Evolutionary conservation across 2,113 vertebrate species (phyloP).

Genomic region (Gila orcuttii): DNA sequence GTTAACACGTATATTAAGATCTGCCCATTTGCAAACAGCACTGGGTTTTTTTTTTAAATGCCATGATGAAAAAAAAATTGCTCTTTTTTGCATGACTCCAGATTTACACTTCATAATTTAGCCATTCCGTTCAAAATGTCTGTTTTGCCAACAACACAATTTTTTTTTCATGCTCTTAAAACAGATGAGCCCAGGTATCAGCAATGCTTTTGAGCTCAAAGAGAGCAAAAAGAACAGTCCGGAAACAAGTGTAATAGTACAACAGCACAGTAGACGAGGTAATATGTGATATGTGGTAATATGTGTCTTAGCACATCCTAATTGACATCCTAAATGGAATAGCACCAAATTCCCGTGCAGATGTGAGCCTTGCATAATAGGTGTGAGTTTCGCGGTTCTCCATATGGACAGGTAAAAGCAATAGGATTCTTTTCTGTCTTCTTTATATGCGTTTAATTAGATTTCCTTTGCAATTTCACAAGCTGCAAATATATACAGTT

Average conservation of each 20-base stretch:
- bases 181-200: constrained; percentile 5
- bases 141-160: constrained; percentile 7
- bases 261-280: constrained; percentile 65
- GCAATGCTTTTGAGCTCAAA: neutral
- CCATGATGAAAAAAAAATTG: neutral
- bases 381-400: constrained; percentile 9
- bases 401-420: constrained; percentile 29
- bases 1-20: neutral
- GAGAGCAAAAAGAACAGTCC: constrained; percentile 37
- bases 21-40: neutral
- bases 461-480: neutral
- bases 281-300: constrained; percentile 66
- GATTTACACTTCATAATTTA: constrained; percentile 13
- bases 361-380: constrained; percentile 34
- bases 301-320: constrained; percentile 62
- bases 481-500: constrained; percentile 1
- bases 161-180: neutral
- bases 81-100: neutral
- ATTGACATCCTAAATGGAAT: constrained; percentile 69
- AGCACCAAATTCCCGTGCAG: constrained; percentile 57
- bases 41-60: neutral
- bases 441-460: constrained; percentile 12
- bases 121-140: neutral
- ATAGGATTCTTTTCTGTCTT: neutral
- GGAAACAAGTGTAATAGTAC: constrained; percentile 19